These are phyloP conservation scores for Cyrtorhinus lividipennis DNA, from an alignment of 1,140 invertebrate species.

Conservation along the genomic window DNA sequence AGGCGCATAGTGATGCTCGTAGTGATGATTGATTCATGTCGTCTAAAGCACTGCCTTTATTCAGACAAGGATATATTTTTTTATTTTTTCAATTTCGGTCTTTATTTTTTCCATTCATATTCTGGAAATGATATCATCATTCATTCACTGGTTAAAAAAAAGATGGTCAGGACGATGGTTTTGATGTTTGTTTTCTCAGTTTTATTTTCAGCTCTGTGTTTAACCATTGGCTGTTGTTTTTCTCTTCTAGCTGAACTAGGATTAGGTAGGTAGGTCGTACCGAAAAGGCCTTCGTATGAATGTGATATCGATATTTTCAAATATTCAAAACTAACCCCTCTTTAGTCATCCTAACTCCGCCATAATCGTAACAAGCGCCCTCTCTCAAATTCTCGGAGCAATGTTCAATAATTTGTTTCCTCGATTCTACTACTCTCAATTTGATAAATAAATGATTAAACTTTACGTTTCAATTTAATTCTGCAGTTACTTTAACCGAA, in stretches of 20 bases:
- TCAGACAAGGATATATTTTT: background rate
- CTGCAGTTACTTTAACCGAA: too few relatives aligned
- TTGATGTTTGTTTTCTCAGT: background rate
- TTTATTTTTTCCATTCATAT: background rate
- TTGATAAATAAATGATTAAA: too few relatives aligned
- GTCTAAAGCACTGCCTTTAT: background rate
- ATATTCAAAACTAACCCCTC: too few relatives aligned
- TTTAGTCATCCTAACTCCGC: too few relatives aligned
- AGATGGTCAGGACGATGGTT: background rate
- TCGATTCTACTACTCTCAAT: too few relatives aligned
- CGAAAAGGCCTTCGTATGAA: too few relatives aligned
- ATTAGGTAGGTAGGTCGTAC: constrained; percentile 5
- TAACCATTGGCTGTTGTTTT: background rate
- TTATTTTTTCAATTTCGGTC: background rate
- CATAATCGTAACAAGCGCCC: too few relatives aligned
- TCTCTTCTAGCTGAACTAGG: constrained; percentile 14
- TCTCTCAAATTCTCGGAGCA: too few relatives aligned
- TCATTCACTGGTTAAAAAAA: background rate
- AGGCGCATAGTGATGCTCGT: background rate
- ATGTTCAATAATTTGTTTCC: too few relatives aligned
- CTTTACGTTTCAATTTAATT: too few relatives aligned
- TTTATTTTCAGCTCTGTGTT: background rate
- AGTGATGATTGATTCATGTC: background rate
- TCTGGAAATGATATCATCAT: background rate
- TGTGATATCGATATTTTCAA: too few relatives aligned